Evolutionary conservation across 2,888 invertebrate genomes (phyloP).

Genomic region (Ochropleura leucogaster): DNA sequence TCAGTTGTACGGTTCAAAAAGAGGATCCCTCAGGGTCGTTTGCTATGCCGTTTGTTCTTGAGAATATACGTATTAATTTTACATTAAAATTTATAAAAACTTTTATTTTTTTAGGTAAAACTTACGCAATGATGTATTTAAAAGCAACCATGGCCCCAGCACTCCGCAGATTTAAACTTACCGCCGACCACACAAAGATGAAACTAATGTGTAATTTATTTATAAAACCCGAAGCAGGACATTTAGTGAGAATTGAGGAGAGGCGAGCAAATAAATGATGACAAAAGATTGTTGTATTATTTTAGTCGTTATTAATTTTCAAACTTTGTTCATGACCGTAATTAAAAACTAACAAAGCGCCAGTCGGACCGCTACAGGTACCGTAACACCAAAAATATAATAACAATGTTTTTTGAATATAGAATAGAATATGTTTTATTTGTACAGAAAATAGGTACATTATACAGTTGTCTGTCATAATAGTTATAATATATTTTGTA

Average conservation of each 20-base stretch:
- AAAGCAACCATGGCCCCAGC: background rate
- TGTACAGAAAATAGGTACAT: no score
- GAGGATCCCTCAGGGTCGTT: background rate
- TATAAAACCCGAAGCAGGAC: background rate
- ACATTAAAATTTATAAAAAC: no score
- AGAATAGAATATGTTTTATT: no score
- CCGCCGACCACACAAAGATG: slow-evolving; percentile 1
- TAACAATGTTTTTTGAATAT: no score
- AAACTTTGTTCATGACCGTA: background rate
- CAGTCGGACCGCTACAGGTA: no score
- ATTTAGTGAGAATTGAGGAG: slow-evolving; percentile 3
- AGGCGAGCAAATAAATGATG: background rate
- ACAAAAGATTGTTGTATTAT: background rate
- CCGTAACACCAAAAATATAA: no score
- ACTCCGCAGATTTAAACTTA: background rate
- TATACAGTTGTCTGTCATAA: no score
- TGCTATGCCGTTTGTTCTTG: background rate
- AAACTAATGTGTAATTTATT: background rate
- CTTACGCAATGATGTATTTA: slow-evolving; percentile 1
- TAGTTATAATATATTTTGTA: no score
- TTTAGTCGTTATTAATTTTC: background rate
- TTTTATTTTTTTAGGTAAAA: background rate
- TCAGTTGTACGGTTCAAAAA: background rate
- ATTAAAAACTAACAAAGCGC: background rate
- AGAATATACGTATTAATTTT: background rate